Evolutionary conservation across 1,140 invertebrate species (phyloP).

Genomic region (Subanguina moxae): DNA sequence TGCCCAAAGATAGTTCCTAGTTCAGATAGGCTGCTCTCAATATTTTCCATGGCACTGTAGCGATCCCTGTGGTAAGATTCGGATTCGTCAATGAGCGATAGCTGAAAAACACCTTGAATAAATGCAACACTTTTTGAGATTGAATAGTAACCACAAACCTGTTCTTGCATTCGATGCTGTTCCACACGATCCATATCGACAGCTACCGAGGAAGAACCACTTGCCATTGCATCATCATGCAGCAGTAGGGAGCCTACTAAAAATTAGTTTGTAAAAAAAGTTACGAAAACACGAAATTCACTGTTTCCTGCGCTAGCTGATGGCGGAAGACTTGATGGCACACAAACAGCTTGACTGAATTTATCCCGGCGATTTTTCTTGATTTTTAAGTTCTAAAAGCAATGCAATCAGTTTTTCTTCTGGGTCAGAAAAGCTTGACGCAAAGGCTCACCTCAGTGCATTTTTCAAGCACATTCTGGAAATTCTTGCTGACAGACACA

Average conservation of each 20-base stretch:
- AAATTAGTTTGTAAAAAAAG: constrained; percentile 18
- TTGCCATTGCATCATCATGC: constrained; percentile 61
- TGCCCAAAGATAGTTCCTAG: constrained; percentile 97
- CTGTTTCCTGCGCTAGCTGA: constrained; percentile 49
- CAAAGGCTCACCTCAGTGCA: constrained; percentile 70
- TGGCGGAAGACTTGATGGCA: constrained; percentile 54
- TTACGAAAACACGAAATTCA: constrained; percentile 10
- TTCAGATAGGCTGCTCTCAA: constrained; percentile 97
- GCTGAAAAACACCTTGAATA: too few species aligned
- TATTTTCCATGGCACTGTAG: constrained; percentile 96
- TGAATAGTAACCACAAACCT: constrained; percentile 27
- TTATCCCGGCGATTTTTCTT: constrained; percentile 87
- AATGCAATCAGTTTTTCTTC: background rate
- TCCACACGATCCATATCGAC: constrained; percentile 54
- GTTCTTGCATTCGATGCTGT: constrained; percentile 46
- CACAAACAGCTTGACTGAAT: constrained; percentile 67
- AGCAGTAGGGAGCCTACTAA: constrained; percentile 64
- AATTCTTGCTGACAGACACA: constrained; percentile 91
- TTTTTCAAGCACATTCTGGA: constrained; percentile 86
- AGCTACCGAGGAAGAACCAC: constrained; percentile 36
- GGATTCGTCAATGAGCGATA: constrained; percentile 39
- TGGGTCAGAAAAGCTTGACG: background rate
- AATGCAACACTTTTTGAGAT: too few species aligned
- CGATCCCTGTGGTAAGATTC: constrained; percentile 76
- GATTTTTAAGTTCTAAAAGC: constrained; percentile 82